These are phyloP conservation scores for Ypsolopha scabrella DNA, from an alignment of 2,888 invertebrate species.

Conservation along the genomic window DNA sequence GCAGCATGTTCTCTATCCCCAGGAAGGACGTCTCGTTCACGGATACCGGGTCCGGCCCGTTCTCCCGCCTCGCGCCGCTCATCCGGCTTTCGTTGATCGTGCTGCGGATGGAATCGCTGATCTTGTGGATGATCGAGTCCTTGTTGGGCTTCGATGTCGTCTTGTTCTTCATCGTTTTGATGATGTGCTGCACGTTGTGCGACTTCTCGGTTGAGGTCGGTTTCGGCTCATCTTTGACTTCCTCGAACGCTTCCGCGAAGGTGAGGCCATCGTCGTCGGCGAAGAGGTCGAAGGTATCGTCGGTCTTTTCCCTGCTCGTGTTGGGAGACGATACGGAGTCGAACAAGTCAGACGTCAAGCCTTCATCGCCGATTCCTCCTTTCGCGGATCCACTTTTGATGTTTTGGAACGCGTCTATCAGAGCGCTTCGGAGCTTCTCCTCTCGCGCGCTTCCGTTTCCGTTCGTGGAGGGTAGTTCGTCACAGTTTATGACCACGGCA, in stretches of 20 bases:
- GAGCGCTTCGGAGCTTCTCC: conserved; percentile 49
- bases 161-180: conserved; percentile 42
- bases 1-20: conserved; percentile 64
- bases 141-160: conserved; percentile 36
- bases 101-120: conserved; percentile 40
- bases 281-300: conserved; percentile 45
- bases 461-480: conserved; percentile 30
- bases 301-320: conserved; percentile 25
- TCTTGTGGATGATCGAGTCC: conserved; percentile 33
- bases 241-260: conserved; percentile 44
- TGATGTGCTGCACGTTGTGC: conserved; percentile 59
- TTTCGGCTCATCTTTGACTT: conserved; percentile 28
- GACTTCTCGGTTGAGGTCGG: conserved; percentile 36
- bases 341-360: conserved; percentile 33
- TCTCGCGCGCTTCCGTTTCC: conserved; percentile 45
- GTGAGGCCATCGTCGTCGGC: conserved; percentile 54
- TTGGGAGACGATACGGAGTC: conserved; percentile 32
- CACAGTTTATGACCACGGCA: conserved; percentile 36
- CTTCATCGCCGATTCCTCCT: conserved; percentile 44
- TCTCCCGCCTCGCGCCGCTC: conserved; percentile 23
- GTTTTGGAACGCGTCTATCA: conserved; percentile 60
- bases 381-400: conserved; percentile 56
- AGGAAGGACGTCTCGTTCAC: conserved; percentile 3
- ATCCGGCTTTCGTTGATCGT: conserved; percentile 49
- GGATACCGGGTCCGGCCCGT: background rate